phyloP scores from a whole-genome alignment of 92 coral and sea anemone species.

The Plumapathes pennacea region DNA sequence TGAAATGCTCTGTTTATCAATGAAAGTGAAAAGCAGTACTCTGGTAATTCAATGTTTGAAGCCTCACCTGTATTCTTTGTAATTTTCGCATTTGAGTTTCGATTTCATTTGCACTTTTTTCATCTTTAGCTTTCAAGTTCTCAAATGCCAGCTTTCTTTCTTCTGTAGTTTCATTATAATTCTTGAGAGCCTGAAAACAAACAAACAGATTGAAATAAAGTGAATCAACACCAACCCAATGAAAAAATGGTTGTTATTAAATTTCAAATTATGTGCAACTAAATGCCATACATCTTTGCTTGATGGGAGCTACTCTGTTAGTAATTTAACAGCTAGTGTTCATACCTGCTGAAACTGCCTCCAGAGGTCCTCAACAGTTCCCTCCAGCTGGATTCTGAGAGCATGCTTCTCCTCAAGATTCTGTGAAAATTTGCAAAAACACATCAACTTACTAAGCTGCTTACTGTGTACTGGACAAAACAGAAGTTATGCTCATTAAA shows the following conservation, averaged over 20 bases:
- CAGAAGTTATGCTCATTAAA: background rate
- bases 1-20: background rate
- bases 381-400: conserved; percentile 92
- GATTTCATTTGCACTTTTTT: conserved; percentile 96
- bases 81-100: conserved; percentile 99
- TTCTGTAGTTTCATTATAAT: conserved; percentile 98
- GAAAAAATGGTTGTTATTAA: background rate
- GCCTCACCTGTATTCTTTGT: conserved; percentile 93
- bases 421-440: conserved; percentile 51
- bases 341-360: conserved; percentile 93
- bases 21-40: background rate
- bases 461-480: no score
- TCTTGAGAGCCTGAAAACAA: conserved; percentile 75
- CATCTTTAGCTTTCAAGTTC: conserved; percentile 94
- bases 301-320: background rate
- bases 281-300: background rate
- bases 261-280: background rate
- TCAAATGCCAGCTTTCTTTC: conserved; percentile 98
- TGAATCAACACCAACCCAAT: background rate
- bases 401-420: conserved; percentile 99
- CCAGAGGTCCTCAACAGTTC: conserved; percentile 99
- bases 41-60: background rate
- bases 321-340: background rate
- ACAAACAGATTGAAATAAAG: background rate
- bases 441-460: no score